Conservation (phyloP, 1,140 invertebrate genomes). For the Microplitis mediator region DNA sequence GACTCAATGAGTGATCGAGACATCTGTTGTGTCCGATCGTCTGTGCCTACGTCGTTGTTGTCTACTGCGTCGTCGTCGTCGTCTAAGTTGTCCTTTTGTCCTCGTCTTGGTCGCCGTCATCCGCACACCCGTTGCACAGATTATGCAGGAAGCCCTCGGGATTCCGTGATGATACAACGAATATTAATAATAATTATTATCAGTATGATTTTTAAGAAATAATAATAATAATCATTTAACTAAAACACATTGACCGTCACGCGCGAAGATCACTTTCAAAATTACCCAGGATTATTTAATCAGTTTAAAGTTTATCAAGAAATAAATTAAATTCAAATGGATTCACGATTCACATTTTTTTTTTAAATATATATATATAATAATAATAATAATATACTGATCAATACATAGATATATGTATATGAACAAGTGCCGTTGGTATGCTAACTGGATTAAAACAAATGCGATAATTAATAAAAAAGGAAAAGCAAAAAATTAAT, state of each 20-base stretch:
- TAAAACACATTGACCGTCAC: constrained; percentile 21
- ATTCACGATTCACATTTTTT: not conserved
- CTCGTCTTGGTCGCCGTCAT: constrained; percentile 34
- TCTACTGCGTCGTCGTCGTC: constrained; percentile 29
- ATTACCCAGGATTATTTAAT: too few species aligned
- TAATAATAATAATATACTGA: not conserved
- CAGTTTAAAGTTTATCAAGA: too few species aligned
- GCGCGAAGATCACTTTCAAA: constrained; percentile 48
- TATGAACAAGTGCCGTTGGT: constrained; percentile 6
- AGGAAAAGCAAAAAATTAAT: not conserved
- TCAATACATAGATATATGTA: not conserved
- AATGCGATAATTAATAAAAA: too few species aligned
- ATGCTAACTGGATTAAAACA: not conserved
- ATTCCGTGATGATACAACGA: constrained; percentile 35
- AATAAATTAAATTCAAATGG: too few species aligned
- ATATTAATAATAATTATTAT: too few species aligned
- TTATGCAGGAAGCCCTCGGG: constrained; percentile 60
- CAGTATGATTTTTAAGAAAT: too few species aligned
- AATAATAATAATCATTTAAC: too few species aligned
- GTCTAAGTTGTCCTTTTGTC: constrained; percentile 28
- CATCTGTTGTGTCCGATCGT: constrained; percentile 2
- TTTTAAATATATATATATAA: not conserved
- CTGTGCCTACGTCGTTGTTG: constrained; percentile 23
- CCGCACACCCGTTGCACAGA: constrained; percentile 35
- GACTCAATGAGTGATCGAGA: constrained; percentile 22